These are phyloP conservation scores for Oreochromis tanganicae DNA, from an alignment of 2,113 vertebrate species.

Conservation along the genomic window DNA sequence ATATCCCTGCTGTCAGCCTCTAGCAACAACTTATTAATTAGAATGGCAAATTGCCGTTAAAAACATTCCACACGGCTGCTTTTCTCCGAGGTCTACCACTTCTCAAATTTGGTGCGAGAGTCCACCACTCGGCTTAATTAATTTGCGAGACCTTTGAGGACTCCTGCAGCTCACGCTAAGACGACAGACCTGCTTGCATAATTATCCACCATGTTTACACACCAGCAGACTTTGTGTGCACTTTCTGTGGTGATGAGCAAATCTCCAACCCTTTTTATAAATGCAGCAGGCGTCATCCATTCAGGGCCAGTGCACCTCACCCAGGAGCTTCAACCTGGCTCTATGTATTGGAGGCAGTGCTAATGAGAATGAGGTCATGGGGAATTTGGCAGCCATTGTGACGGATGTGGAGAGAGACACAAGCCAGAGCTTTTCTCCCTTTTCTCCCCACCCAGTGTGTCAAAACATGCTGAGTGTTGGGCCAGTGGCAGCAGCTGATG, in stretches of 20 bases:
- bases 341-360: slow-evolving; percentile 17
- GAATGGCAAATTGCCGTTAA: slow-evolving; percentile 1
- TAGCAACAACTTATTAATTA: slow-evolving; percentile 24
- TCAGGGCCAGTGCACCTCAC: neutral
- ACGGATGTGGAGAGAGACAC: slow-evolving; percentile 40
- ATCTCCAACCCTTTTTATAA: neutral
- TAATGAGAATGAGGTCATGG: slow-evolving; percentile 62
- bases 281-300: neutral
- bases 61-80: slow-evolving; percentile 3
- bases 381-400: slow-evolving; percentile 46
- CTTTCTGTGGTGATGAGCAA: neutral
- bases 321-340: slow-evolving; percentile 8
- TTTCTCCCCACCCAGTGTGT: slow-evolving; percentile 28
- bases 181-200: neutral
- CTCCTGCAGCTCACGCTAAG: neutral
- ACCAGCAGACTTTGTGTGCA: neutral
- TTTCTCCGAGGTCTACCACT: slow-evolving; percentile 15
- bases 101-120: neutral
- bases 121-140: slow-evolving; percentile 26
- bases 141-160: slow-evolving; percentile 13
- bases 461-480: slow-evolving; percentile 26
- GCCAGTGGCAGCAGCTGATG: slow-evolving; percentile 9
- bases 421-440: slow-evolving; percentile 14
- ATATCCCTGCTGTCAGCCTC: slow-evolving; percentile 5
- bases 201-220: slow-evolving; percentile 30